Percentiles rank a stretch among this genome's conserved stretches.
Conservation (phyloP, 2,113 vertebrate genomes). For the Thamnaconus septentrionalis region DNA sequence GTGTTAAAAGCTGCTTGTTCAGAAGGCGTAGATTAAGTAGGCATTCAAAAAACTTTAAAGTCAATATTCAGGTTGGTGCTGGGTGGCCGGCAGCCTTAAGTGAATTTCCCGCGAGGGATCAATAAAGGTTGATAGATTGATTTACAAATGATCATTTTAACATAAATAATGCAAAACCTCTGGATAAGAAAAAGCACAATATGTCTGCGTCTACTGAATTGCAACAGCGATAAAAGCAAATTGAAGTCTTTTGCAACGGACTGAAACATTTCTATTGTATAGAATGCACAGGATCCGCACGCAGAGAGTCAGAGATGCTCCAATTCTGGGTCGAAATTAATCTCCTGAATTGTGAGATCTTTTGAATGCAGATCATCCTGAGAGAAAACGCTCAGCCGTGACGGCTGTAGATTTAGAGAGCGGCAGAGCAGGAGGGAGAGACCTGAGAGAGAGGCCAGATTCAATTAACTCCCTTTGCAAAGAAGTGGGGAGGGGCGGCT, state of each 20-base stretch:
- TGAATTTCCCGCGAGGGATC: no score
- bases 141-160: no score
- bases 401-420: slow-evolving; percentile 45
- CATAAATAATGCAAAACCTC: slow-evolving; percentile 9
- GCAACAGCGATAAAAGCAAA: slow-evolving; percentile 30
- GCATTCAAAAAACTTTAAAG: slow-evolving; percentile 13
- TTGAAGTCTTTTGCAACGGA: slow-evolving; percentile 3
- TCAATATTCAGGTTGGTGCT: no score
- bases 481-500: slow-evolving; percentile 38
- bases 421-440: slow-evolving; percentile 29
- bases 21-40: slow-evolving; percentile 12
- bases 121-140: no score
- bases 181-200: slow-evolving; percentile 8
- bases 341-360: slow-evolving; percentile 29
- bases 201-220: slow-evolving; percentile 29
- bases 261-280: not conserved
- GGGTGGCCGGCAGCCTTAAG: no score
- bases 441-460: slow-evolving; percentile 40
- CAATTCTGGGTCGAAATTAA: slow-evolving; percentile 45
- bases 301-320: slow-evolving; percentile 38
- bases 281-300: slow-evolving; percentile 15
- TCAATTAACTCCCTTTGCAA: slow-evolving; percentile 63
- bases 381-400: slow-evolving; percentile 47
- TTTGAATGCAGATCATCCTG: slow-evolving; percentile 30
- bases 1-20: not conserved